Conservation (phyloP, 2,797 vertebrate genomes). For the Pristis pectinata region DNA sequence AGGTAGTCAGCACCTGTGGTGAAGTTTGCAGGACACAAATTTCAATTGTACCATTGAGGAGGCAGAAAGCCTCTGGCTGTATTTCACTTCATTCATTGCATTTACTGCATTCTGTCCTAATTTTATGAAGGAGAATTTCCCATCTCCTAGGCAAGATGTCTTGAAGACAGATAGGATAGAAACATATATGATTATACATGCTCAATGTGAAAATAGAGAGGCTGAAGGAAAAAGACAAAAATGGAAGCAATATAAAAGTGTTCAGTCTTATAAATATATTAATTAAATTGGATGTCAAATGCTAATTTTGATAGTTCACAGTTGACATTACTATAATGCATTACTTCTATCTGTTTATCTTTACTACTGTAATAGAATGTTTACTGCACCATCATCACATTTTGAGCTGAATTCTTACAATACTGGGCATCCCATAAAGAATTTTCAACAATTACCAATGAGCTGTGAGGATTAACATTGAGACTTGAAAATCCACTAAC, state of each 20-base stretch:
- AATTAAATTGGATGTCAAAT: conserved; percentile 5
- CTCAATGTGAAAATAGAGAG: neutral
- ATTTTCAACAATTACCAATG: neutral
- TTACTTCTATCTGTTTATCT: neutral
- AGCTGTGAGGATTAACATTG: neutral
- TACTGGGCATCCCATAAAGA: neutral
- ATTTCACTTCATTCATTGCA: neutral
- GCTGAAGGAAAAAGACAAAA: neutral
- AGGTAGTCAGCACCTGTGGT: too few species aligned
- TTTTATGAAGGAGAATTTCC: neutral
- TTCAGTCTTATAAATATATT: neutral
- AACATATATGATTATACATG: neutral
- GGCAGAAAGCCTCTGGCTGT: neutral
- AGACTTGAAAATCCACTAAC: neutral
- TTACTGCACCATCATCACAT: neutral
- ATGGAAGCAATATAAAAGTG: neutral
- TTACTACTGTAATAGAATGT: neutral
- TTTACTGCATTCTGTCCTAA: too few species aligned
- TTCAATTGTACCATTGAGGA: neutral
- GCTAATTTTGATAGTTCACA: neutral
- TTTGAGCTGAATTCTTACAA: neutral
- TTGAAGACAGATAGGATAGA: neutral
- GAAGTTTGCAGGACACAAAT: neutral
- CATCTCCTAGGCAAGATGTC: neutral
- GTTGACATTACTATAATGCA: neutral